A percentile compares a stretch with the other conserved stretches of the same genome.
Evolutionary conservation across 2,888 invertebrate species (phyloP).

Genomic region (Ischnura elegans): DNA sequence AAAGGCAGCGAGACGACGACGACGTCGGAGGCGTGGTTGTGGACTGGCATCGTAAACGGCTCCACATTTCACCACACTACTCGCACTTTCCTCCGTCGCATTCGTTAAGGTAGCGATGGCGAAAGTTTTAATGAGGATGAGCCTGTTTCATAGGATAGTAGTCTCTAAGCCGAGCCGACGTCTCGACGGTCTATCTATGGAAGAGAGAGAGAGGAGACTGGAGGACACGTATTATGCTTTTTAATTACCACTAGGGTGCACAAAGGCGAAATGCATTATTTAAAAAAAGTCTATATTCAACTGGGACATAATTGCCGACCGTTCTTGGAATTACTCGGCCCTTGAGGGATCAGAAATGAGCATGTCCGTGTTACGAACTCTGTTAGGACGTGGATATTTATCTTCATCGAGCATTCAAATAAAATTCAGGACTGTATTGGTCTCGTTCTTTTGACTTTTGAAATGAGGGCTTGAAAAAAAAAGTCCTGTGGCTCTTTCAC

Average conservation of each 20-base stretch:
- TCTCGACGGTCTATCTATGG: background rate
- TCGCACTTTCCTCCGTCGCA: slow-evolving; percentile 25
- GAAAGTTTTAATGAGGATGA: slow-evolving; percentile 35
- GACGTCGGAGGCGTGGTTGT: background rate
- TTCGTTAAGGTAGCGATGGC: slow-evolving; percentile 13
- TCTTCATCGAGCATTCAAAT: background rate
- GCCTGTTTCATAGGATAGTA: background rate
- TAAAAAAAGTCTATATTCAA: background rate
- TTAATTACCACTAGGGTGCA: background rate
- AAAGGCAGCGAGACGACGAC: slow-evolving; percentile 26
- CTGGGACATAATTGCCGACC: background rate
- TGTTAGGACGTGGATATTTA: background rate
- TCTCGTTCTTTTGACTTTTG: background rate
- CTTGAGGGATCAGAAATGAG: background rate
- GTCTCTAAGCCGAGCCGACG: background rate
- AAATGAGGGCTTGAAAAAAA: background rate
- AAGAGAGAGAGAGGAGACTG: too few relatives aligned
- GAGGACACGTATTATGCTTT: background rate
- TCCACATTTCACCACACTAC: slow-evolving; percentile 28
- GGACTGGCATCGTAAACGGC: slow-evolving; percentile 31
- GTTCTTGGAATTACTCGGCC: background rate
- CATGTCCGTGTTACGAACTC: background rate
- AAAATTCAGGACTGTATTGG: background rate
- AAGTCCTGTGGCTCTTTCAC: background rate
- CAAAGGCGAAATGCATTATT: background rate